Base-by-base conservation (phyloP, 2,888 invertebrate species). In the Masnerella sp. region DNA sequence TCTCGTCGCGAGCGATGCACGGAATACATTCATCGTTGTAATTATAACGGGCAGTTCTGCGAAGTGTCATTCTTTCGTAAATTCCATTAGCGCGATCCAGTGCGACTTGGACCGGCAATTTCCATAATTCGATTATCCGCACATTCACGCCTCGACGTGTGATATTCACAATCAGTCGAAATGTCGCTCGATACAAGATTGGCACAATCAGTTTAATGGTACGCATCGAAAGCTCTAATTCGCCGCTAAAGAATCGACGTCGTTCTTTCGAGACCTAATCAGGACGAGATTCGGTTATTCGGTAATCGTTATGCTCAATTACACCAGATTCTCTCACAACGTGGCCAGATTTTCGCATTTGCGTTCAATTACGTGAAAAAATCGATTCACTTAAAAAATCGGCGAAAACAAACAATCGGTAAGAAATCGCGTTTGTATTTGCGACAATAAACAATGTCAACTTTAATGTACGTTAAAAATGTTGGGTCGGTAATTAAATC, bases 81-180 rank as follows among this genome's bases (percentile, higher is more conserved):
- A 77, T 76, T 76, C 72, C 58, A 77, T 76, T 78, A 77, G 62
- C 40, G 25, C 61, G 74, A 78, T 69, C 72, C 68, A 52, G 34
- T 52, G 32, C 47, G 70, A 76, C 70, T 78, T 77, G 74, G 73
- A 70, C 64, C 49, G 65, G 70, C 64, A 71, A 76, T 78, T 78
- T 78, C 75, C 77, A 78, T 78, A 74, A 77, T 77, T 77, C 70
- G 72, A 75, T 78, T 77, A 78, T 72, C 70, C 42, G 40, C 47
- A 47, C 65, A 51, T 47, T 61, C 40, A 49, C 42, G 36, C 59
- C 52, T 65, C 38, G 67, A 43, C 47, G 62, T 51, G 43, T 45
- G 62, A 68, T 56, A 68, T 67, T 72, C 72, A 56, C 65, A 61
- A 72, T 72, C 72, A 61, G 54, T 54, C 54, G 36, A 61, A 67